Percentiles rank a stretch among this genome's conserved stretches.
These are phyloP conservation scores for Eptesicus fuscus DNA, from an alignment of 2,113 vertebrate species.

Conservation along the genomic window DNA sequence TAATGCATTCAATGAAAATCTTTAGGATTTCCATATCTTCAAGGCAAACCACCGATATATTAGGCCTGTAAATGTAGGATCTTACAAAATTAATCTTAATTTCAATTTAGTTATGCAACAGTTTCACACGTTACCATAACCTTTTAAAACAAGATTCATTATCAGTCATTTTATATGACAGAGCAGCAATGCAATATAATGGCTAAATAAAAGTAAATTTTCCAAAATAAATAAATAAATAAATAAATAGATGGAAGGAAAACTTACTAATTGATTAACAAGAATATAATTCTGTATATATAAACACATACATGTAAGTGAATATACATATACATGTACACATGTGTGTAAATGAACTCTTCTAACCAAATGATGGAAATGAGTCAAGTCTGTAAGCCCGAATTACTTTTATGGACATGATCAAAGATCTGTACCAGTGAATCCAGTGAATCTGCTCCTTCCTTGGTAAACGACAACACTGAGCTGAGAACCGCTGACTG, in stretches of 20 bases:
- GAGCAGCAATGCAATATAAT: neutral
- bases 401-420: neutral
- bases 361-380: neutral
- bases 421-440: neutral
- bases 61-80: neutral
- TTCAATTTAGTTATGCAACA: neutral
- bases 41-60: neutral
- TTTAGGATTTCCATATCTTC: neutral
- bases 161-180: neutral
- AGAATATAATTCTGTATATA: neutral
- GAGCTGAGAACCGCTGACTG: neutral
- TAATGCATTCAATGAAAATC: neutral
- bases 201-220: neutral
- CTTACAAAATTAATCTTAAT: neutral
- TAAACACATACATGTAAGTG: neutral
- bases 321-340: neutral
- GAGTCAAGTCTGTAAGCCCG: neutral
- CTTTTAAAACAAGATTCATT: slow-evolving; percentile 10
- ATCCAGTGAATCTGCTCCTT: neutral
- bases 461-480: neutral
- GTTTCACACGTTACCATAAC: neutral
- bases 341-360: neutral
- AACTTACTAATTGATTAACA: neutral
- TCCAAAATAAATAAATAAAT: neutral
- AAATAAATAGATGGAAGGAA: neutral